Evolutionary conservation across 2,113 vertebrate species (phyloP).

Genomic region (Australoheros scitulus): DNA sequence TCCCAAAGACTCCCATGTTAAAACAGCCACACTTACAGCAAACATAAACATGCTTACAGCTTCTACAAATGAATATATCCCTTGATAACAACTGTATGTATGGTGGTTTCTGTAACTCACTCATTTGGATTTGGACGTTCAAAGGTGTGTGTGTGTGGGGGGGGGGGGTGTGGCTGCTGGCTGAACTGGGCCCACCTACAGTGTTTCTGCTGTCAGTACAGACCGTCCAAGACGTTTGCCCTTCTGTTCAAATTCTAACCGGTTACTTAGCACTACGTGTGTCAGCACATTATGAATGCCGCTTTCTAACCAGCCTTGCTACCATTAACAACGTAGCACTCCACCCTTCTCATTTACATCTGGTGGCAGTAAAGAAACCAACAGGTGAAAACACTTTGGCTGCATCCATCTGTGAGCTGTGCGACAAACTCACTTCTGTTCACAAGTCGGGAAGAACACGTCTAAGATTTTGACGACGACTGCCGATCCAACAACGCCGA

Average conservation of each 20-base stretch:
- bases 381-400: neutral
- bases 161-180: neutral
- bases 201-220: no score
- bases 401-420: neutral
- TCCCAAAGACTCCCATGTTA: no score
- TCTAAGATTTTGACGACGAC: constrained; percentile 88
- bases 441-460: constrained; percentile 85
- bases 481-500: constrained; percentile 86
- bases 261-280: neutral
- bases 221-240: neutral
- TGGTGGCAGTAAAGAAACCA: neutral
- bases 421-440: constrained; percentile 85
- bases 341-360: neutral
- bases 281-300: neutral
- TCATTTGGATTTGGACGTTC: neutral
- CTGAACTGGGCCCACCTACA: no score
- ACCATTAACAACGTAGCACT: neutral
- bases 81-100: no score
- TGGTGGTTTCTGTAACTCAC: neutral
- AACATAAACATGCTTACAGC: no score
- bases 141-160: neutral
- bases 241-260: neutral
- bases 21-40: no score
- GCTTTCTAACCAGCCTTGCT: neutral
- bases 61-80: no score